Evolutionary conservation across 2,113 vertebrate genomes (phyloP).

Genomic region (Myrmecophaga tridactyla): DNA sequence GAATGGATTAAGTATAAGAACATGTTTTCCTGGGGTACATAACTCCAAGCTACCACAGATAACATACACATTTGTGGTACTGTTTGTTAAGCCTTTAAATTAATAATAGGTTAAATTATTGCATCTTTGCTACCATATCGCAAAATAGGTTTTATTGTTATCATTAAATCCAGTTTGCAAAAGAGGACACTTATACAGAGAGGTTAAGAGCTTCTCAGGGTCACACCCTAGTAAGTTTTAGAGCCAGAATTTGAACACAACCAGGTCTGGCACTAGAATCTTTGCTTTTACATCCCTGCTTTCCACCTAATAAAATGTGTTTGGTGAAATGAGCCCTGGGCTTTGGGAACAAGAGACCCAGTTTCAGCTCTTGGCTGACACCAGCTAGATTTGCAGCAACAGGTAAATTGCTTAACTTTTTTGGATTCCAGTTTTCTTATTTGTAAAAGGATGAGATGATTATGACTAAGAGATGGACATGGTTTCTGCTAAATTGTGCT

Average conservation of each 20-base stretch:
- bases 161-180: too few species aligned
- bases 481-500: neutral
- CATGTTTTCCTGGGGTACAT: too few species aligned
- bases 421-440: neutral
- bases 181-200: neutral
- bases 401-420: neutral
- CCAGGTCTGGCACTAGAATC: neutral
- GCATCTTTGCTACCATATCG: neutral
- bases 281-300: neutral
- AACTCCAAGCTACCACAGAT: too few species aligned
- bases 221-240: neutral
- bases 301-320: too few species aligned
- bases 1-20: too few species aligned
- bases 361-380: neutral
- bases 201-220: neutral
- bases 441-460: neutral
- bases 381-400: neutral
- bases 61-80: neutral
- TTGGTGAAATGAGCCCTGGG: neutral
- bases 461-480: neutral
- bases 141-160: neutral
- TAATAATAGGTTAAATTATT: neutral
- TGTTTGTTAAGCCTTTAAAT: neutral
- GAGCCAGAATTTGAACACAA: neutral
- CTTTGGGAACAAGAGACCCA: neutral